Evolutionary conservation across 1,140 invertebrate species (phyloP).

Genomic region (Eufriesea mexicana): DNA sequence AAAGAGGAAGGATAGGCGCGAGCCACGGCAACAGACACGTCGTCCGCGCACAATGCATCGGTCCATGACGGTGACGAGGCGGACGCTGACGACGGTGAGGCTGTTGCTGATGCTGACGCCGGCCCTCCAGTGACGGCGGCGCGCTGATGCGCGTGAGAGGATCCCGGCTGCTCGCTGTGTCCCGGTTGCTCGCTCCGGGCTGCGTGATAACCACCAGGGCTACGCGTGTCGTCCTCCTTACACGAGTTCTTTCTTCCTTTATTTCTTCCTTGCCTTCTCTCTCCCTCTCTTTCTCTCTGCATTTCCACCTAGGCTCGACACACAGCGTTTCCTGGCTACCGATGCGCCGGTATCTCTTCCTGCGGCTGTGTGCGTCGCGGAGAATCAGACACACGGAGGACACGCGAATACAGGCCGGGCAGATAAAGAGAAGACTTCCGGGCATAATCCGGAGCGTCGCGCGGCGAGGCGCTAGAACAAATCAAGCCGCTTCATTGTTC

Average conservation of each 20-base stretch:
- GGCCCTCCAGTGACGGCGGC: constrained; percentile 17
- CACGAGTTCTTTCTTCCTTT: not conserved
- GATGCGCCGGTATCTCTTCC: not conserved
- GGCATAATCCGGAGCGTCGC: constrained; percentile 78
- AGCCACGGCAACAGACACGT: constrained; percentile 41
- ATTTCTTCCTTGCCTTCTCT: not conserved
- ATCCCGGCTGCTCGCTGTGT: constrained; percentile 18
- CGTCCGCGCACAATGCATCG: constrained; percentile 62
- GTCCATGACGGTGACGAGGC: constrained; percentile 56
- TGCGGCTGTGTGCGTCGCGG: constrained; percentile 28
- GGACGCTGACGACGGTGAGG: constrained; percentile 32
- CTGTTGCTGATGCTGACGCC: constrained; percentile 37
- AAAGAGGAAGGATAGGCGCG: constrained; percentile 1
- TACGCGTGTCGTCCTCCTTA: constrained; percentile 29
- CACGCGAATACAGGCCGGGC: constrained; percentile 35
- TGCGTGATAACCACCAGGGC: constrained; percentile 48
- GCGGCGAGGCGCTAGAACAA: constrained; percentile 76
- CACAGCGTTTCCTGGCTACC: not conserved
- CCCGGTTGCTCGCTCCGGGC: constrained; percentile 47
- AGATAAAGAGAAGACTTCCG: constrained; percentile 80
- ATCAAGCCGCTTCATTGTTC: constrained; percentile 79
- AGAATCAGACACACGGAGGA: constrained; percentile 35
- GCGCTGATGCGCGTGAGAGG: constrained; percentile 29
- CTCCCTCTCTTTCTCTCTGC: not conserved
- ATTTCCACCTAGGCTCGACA: not conserved